Evolutionary conservation across 2,113 vertebrate species (phyloP).

Genomic region (Cyprinodon tularosa): DNA sequence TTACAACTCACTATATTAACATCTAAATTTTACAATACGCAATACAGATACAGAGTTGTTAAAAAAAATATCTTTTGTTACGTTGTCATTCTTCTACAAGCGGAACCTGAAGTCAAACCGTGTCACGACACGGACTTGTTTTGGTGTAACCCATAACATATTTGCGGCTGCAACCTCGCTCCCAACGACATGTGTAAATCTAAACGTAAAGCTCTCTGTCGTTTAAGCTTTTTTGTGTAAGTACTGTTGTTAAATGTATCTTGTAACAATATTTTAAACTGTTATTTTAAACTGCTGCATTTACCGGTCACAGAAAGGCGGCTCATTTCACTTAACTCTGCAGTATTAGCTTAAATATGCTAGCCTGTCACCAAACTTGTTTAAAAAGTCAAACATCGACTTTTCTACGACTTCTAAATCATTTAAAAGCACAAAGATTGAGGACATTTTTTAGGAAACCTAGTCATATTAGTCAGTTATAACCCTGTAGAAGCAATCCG

Average conservation of each 20-base stretch:
- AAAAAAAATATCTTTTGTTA: no score
- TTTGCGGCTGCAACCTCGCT: constrained; percentile 1
- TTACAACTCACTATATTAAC: no score
- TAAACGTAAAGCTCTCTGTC: neutral
- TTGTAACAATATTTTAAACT: neutral
- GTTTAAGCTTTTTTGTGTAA: constrained; percentile 11
- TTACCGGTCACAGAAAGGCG: neutral
- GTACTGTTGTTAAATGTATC: neutral
- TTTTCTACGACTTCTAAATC: rapidly evolving
- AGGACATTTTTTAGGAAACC: neutral
- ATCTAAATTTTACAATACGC: no score
- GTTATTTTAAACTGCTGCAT: neutral
- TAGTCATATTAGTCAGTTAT: neutral
- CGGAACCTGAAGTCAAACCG: constrained; percentile 31
- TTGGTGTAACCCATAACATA: constrained; percentile 72
- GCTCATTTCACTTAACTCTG: constrained; percentile 16
- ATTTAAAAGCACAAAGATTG: rapidly evolving
- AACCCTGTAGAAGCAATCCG: neutral
- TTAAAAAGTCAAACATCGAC: neutral
- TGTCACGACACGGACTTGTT: constrained; percentile 46
- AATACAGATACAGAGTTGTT: no score
- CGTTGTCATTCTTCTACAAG: neutral
- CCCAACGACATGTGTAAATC: constrained; percentile 46
- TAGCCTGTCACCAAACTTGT: constrained; percentile 61
- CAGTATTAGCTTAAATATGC: constrained; percentile 57